A percentile compares a stretch with the other conserved stretches of the same genome.
phyloP scores from a whole-genome alignment of 2,797 vertebrate species.

The Tiaroga cobitis region DNA sequence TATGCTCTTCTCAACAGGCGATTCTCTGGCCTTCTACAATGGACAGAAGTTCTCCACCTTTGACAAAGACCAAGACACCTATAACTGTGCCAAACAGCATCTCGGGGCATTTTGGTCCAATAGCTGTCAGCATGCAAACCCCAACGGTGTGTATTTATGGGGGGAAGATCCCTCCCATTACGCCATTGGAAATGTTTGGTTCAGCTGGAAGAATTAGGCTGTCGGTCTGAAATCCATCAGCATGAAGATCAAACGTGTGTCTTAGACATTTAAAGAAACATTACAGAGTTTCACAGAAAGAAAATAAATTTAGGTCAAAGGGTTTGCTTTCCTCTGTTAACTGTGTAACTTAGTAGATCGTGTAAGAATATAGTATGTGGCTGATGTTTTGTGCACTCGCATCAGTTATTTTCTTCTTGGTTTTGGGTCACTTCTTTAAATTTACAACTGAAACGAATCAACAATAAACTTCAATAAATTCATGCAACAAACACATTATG shows the following conservation, averaged over 20 bases:
- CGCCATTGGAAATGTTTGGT: constrained; percentile 39
- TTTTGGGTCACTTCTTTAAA: too few species aligned
- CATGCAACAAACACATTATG: too few species aligned
- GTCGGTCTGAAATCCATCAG: constrained; percentile 43
- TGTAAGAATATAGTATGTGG: too few species aligned
- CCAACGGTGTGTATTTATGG: constrained; percentile 52
- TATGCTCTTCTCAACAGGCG: background rate
- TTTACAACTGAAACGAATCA: too few species aligned
- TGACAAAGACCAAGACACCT: rapidly evolving
- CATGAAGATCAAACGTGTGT: constrained; percentile 49
- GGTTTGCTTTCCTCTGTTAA: too few species aligned
- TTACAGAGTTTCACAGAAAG: background rate
- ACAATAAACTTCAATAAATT: too few species aligned
- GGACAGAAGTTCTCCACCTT: constrained; percentile 66
- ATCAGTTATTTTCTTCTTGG: too few species aligned
- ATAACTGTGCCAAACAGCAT: constrained; percentile 52
- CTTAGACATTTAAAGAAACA: background rate
- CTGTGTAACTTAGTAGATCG: too few species aligned
- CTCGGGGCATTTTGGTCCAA: background rate
- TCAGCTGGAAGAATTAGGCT: background rate
- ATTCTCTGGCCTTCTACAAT: background rate
- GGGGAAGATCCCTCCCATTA: background rate
- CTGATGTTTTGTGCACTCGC: too few species aligned
- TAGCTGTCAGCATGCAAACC: constrained; percentile 21
- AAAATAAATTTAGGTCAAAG: too few species aligned